A percentile compares a stretch with the other conserved stretches of the same genome.
phyloP scores from a whole-genome alignment of 2,797 vertebrate species.

The Chrosomus eos region DNA sequence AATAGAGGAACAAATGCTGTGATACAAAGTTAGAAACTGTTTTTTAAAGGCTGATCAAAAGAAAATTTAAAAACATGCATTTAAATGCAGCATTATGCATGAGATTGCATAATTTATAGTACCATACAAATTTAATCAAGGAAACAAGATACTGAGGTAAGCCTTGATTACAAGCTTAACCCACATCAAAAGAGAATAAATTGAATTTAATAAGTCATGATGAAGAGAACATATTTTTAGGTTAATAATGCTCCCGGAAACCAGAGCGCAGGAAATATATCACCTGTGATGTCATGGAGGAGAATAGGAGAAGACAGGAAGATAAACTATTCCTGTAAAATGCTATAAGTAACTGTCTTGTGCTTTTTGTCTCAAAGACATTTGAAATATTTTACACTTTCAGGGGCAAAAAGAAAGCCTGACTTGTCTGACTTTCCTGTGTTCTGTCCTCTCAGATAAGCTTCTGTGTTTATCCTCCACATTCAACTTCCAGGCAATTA shows the following conservation, averaged over 20 bases:
- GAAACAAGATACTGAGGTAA: slow-evolving; percentile 82
- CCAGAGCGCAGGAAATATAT: slow-evolving; percentile 47
- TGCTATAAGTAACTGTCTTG: slow-evolving; percentile 6
- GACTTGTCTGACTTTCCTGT: slow-evolving; percentile 18
- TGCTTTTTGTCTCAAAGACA: slow-evolving; percentile 14
- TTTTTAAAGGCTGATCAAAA: slow-evolving; percentile 70
- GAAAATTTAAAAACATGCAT: slow-evolving; percentile 73
- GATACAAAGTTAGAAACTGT: slow-evolving; percentile 64
- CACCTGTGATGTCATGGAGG: slow-evolving; percentile 17
- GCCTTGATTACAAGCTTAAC: slow-evolving; percentile 79
- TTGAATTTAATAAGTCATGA: slow-evolving; percentile 67
- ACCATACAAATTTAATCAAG: slow-evolving; percentile 87
- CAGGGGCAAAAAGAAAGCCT: not conserved
- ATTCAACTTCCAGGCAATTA: slow-evolving; percentile 50
- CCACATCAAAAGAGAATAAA: slow-evolving; percentile 81
- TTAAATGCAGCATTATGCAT: slow-evolving; percentile 88
- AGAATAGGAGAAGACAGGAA: slow-evolving; percentile 18
- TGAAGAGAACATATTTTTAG: slow-evolving; percentile 48
- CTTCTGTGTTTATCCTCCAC: not conserved
- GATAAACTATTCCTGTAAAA: slow-evolving; percentile 16
- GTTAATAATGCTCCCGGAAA: slow-evolving; percentile 52
- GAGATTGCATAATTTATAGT: slow-evolving; percentile 87
- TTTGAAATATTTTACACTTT: not conserved
- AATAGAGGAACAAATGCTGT: slow-evolving; percentile 27
- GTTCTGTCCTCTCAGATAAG: slow-evolving; percentile 23